Evolutionary conservation across 2,113 vertebrate species (phyloP).

Genomic region (Bucco capensis): DNA sequence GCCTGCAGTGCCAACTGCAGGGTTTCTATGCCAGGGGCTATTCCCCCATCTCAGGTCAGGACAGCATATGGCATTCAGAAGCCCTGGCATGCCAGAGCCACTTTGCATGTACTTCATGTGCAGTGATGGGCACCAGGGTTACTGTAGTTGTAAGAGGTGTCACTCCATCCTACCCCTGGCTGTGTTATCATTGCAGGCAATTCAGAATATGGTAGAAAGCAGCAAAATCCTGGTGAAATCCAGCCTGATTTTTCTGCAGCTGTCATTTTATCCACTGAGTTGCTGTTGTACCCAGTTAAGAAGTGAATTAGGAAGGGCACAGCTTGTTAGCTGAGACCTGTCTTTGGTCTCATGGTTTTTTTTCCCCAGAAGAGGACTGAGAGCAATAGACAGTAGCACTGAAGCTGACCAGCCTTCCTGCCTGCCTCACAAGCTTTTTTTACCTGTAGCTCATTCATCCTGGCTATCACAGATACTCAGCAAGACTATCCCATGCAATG

Average conservation of each 20-base stretch:
- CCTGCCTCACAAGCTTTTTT: not conserved
- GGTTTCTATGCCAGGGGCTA: conserved; percentile 2
- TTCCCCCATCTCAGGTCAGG: conserved; percentile 17
- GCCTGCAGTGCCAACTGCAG: not conserved
- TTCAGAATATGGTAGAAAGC: not conserved
- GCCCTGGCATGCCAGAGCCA: not conserved
- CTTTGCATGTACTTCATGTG: not conserved
- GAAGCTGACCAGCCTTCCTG: not conserved
- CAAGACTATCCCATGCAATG: not conserved
- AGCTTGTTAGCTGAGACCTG: not conserved
- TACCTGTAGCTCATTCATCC: not conserved
- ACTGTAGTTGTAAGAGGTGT: not conserved
- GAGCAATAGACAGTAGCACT: not conserved
- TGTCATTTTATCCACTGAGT: not conserved
- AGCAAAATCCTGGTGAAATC: not conserved
- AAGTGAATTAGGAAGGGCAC: not conserved
- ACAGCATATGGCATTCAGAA: not conserved
- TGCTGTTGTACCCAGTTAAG: not conserved
- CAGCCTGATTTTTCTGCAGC: not conserved
- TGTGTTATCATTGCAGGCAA: not conserved
- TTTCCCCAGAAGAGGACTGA: not conserved
- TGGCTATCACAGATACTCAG: not conserved
- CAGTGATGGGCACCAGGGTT: not conserved
- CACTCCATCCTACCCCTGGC: not conserved
- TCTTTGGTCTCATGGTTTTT: not conserved